Evolutionary conservation across 2,888 invertebrate species (phyloP).

Genomic region (Salpingus planirostris): DNA sequence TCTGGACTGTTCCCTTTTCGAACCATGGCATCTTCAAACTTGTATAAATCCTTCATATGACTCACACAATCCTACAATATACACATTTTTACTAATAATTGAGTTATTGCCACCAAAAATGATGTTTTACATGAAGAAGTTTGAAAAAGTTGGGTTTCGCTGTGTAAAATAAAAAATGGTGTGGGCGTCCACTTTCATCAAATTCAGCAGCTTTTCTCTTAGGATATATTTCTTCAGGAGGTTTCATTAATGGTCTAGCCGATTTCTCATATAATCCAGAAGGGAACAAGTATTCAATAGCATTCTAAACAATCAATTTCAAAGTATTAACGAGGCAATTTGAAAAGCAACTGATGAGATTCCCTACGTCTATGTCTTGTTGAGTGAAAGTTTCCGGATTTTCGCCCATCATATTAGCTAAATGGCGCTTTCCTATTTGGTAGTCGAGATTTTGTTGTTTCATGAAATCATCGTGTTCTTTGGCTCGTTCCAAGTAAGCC

Average conservation of each 20-base stretch:
- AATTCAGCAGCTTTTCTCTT: conserved; percentile 81
- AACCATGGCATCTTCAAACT: conserved; percentile 62
- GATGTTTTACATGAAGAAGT: conserved; percentile 60
- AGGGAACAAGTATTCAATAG: conserved; percentile 92
- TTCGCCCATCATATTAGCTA: conserved; percentile 98
- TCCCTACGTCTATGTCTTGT: conserved; percentile 69
- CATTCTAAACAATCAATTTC: conserved; percentile 51
- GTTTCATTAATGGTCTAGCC: conserved; percentile 84
- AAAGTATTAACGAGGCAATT: too few relatives aligned
- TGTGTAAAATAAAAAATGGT: conserved; percentile 89
- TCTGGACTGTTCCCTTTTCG: conserved; percentile 54
- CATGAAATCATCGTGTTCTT: conserved; percentile 77
- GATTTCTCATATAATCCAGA: conserved; percentile 79
- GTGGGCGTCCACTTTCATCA: conserved; percentile 82
- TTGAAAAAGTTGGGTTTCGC: conserved; percentile 77
- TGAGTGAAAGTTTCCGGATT: conserved; percentile 84
- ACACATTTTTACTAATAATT: conserved; percentile 1
- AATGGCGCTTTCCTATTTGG: conserved; percentile 86
- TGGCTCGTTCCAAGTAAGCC: conserved; percentile 75
- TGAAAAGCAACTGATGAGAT: conserved; percentile 4
- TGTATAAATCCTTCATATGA: conserved; percentile 56
- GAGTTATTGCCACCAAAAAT: not conserved
- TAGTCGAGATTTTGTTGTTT: conserved; percentile 68
- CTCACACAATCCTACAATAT: conserved; percentile 56
- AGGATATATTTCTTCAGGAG: conserved; percentile 81